Evolutionary conservation across 1,140 invertebrate genomes (phyloP).

Genomic region (Zaprionus vittiger): DNA sequence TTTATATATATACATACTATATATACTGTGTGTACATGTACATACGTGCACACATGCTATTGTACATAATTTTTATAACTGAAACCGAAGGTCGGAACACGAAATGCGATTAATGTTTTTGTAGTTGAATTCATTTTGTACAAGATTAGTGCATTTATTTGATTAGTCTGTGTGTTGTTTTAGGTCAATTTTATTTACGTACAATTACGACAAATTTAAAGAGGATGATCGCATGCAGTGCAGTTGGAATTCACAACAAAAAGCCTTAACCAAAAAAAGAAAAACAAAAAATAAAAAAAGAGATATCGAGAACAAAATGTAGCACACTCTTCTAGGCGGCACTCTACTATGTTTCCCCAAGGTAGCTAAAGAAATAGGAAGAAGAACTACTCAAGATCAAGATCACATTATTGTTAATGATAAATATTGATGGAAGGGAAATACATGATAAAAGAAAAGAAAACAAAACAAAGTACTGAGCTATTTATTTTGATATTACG

Average conservation of each 20-base stretch:
- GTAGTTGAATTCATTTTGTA: slow-evolving; percentile 48
- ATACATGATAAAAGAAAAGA: slow-evolving; percentile 11
- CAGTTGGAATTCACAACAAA: slow-evolving; percentile 32
- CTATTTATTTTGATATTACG: slow-evolving; percentile 78
- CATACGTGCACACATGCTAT: slow-evolving; percentile 35
- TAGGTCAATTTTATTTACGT: slow-evolving; percentile 68
- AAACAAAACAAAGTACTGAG: slow-evolving; percentile 62
- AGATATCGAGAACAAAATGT: background rate
- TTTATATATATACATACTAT: slow-evolving; percentile 37
- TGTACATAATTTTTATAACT: slow-evolving; percentile 60
- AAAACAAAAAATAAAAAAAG: background rate
- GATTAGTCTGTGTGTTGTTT: slow-evolving; percentile 49
- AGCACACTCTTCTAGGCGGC: slow-evolving; percentile 32
- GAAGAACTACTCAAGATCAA: slow-evolving; percentile 40
- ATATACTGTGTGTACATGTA: slow-evolving; percentile 28
- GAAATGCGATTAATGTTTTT: slow-evolving; percentile 34
- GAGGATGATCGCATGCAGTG: slow-evolving; percentile 27
- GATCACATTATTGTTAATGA: slow-evolving; percentile 56
- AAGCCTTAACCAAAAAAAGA: slow-evolving; percentile 43
- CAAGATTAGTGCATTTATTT: slow-evolving; percentile 58
- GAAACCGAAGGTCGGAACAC: slow-evolving; percentile 25
- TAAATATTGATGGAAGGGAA: slow-evolving; percentile 23
- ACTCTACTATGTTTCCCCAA: slow-evolving; percentile 24
- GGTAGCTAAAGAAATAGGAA: slow-evolving; percentile 16
- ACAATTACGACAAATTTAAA: slow-evolving; percentile 51